A percentile compares a stretch with the other conserved stretches of the same genome.
phyloP scores from a whole-genome alignment of 2,888 invertebrate genomes.

The Agrotis exclamationis region DNA sequence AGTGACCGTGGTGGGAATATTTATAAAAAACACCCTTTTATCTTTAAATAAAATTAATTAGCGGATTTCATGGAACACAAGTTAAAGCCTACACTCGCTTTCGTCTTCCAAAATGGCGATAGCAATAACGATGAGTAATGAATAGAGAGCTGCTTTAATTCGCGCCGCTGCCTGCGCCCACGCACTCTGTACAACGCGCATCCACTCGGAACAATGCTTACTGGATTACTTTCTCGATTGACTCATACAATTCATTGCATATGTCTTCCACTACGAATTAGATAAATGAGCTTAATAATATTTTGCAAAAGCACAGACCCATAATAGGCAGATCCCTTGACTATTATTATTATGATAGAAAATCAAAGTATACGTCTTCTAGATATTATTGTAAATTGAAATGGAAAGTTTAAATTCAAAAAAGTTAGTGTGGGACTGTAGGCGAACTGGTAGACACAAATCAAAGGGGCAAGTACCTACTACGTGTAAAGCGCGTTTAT shows the following conservation, averaged over 20 bases:
- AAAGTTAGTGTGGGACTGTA: slow-evolving; percentile 31
- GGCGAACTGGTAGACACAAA: slow-evolving; percentile 47
- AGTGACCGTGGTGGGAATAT: slow-evolving; percentile 75
- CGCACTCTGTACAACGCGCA: slow-evolving; percentile 86
- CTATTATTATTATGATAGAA: slow-evolving; percentile 72
- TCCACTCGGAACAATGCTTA: slow-evolving; percentile 91
- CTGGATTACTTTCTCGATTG: slow-evolving; percentile 91
- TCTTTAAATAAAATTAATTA: slow-evolving; percentile 74
- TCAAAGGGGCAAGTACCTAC: slow-evolving; percentile 42
- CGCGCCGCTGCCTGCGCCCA: slow-evolving; percentile 87
- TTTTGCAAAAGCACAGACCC: slow-evolving; percentile 75
- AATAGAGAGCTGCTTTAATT: slow-evolving; percentile 91
- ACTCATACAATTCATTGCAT: slow-evolving; percentile 89
- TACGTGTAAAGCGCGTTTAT: slow-evolving; percentile 32
- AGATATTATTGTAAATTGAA: slow-evolving; percentile 48
- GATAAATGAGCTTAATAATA: slow-evolving; percentile 85
- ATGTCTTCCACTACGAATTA: slow-evolving; percentile 86
- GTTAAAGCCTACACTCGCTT: slow-evolving; percentile 87
- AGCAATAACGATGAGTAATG: slow-evolving; percentile 91
- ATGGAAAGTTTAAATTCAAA: slow-evolving; percentile 54
- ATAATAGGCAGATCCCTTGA: slow-evolving; percentile 75
- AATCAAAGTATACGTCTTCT: slow-evolving; percentile 44
- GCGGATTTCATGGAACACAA: slow-evolving; percentile 67
- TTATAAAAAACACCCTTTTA: slow-evolving; percentile 76
- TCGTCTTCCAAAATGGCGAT: slow-evolving; percentile 88